These are phyloP conservation scores for Phrynocephalus versicolor DNA, from an alignment of 2,113 vertebrate species.

Conservation along the genomic window DNA sequence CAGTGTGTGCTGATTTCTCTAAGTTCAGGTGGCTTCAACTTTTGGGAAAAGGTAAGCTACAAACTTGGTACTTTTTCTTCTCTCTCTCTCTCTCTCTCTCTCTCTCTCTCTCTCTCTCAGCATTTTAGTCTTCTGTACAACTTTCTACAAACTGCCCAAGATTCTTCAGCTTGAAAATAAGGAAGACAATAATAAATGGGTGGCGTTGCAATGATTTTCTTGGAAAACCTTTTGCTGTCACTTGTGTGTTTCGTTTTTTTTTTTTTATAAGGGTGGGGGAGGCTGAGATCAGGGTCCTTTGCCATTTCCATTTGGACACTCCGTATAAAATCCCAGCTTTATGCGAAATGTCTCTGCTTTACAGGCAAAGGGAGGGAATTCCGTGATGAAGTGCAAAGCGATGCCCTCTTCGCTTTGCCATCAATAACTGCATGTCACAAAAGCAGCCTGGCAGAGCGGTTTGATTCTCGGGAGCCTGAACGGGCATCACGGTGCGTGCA, in stretches of 20 bases:
- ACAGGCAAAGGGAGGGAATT: background rate
- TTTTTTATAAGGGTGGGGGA: background rate
- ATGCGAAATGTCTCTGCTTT: background rate
- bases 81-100: background rate
- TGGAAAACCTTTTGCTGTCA: background rate
- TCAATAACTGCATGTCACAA: background rate
- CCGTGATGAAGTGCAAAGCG: background rate
- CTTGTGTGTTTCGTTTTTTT: background rate
- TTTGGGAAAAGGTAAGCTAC: slow-evolving; percentile 61
- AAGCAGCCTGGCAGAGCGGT: background rate
- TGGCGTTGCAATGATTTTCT: slow-evolving; percentile 9
- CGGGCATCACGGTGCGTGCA: background rate
- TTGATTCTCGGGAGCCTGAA: background rate
- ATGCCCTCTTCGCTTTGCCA: background rate
- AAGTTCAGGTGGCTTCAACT: slow-evolving; percentile 11
- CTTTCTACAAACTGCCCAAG: background rate
- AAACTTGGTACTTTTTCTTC: background rate
- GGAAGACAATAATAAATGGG: background rate
- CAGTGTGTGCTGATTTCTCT: background rate
- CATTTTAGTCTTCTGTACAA: background rate
- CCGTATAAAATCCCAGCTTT: background rate
- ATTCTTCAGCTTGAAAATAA: background rate
- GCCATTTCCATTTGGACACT: background rate
- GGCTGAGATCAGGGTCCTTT: background rate
- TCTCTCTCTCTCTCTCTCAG: background rate